Conservation (phyloP, 37 sponge, comb jelly and placozoan species). For the Mnemiopsis leidyi region DNA sequence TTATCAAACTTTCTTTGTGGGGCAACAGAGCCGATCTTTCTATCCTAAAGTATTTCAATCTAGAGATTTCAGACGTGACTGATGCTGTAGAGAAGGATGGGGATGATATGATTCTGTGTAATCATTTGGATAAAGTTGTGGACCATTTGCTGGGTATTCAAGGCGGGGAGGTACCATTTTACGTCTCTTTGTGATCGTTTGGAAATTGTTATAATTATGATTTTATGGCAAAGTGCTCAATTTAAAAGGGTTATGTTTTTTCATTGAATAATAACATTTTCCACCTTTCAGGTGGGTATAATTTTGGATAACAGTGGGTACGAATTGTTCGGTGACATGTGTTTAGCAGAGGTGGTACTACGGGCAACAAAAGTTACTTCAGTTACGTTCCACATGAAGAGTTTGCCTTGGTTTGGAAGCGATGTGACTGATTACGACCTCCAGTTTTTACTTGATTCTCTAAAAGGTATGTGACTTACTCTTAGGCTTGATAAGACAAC, state of each 20-base stretch:
- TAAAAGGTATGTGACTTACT: too few species aligned
- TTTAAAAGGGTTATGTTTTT: neutral
- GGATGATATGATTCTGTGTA: slow-evolving; percentile 31
- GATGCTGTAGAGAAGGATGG: neutral
- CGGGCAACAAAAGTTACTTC: slow-evolving; percentile 67
- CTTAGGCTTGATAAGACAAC: too few species aligned
- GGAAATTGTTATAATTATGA: too few species aligned
- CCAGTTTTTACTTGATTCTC: slow-evolving; percentile 71
- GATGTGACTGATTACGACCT: slow-evolving; percentile 83
- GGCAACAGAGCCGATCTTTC: slow-evolving; percentile 97
- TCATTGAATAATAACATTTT: neutral
- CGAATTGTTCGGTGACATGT: slow-evolving; percentile 93
- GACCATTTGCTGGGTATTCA: neutral
- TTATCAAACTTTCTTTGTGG: slow-evolving; percentile 87
- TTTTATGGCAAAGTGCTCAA: too few species aligned
- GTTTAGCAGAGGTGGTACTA: slow-evolving; percentile 83
- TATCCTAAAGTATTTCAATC: slow-evolving; percentile 70
- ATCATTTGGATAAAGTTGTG: slow-evolving; percentile 49
- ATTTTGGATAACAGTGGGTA: slow-evolving; percentile 95
- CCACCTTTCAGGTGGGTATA: slow-evolving; percentile 70
- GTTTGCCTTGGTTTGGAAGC: slow-evolving; percentile 98
- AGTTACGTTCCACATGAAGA: slow-evolving; percentile 85
- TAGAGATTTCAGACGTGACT: neutral
- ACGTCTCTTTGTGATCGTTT: neutral
- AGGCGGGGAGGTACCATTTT: neutral